Evolutionary conservation across 2,888 invertebrate genomes (phyloP).

Genomic region (Omphaloscelis lunosa): DNA sequence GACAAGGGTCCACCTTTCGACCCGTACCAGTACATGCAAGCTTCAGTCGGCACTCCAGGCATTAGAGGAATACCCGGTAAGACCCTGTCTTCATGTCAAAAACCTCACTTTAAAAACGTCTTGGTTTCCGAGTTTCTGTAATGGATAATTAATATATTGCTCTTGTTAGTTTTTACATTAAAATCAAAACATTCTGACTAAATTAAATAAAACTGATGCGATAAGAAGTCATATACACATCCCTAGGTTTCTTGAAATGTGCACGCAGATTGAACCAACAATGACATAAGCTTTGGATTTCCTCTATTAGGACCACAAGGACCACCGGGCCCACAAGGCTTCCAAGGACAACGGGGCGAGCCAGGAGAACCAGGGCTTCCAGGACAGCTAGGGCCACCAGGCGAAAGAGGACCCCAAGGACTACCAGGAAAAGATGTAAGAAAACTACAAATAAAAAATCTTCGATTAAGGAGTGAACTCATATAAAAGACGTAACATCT

Average conservation of each 20-base stretch:
- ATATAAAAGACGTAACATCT: neutral
- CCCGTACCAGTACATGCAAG: constrained; percentile 94
- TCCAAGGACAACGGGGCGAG: constrained; percentile 95
- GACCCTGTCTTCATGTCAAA: neutral
- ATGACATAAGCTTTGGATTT: neutral
- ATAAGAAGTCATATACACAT: neutral
- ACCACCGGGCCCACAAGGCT: constrained; percentile 93
- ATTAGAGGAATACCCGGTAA: constrained; percentile 94
- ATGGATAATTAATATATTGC: neutral
- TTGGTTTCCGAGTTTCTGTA: neutral
- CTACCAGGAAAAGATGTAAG: constrained; percentile 94
- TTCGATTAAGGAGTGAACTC: neutral
- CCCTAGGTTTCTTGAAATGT: neutral
- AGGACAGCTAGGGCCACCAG: constrained; percentile 92
- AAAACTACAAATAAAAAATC: neutral
- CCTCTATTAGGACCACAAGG: constrained; percentile 84
- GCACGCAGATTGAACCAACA: neutral
- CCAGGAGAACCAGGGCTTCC: constrained; percentile 94
- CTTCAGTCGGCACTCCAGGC: constrained; percentile 95
- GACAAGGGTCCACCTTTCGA: constrained; percentile 94
- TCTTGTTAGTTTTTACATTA: neutral
- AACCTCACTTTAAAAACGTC: neutral
- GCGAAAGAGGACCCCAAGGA: constrained; percentile 93
- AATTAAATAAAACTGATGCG: neutral
- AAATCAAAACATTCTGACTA: neutral